Conservation (phyloP, 1,140 invertebrate species). For the Arctopsyche grandis region DNA sequence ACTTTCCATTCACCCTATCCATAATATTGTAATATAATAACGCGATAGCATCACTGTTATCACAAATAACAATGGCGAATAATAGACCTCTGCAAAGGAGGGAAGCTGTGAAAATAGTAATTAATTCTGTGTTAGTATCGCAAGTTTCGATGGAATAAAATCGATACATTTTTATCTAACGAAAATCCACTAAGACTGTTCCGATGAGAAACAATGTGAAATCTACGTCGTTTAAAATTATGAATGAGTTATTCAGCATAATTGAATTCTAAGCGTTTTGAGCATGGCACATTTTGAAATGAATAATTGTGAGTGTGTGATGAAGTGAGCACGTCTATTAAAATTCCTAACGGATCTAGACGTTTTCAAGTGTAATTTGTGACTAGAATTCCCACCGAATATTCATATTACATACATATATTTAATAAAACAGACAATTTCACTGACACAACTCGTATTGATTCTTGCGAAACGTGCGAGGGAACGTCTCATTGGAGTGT, state of each 20-base stretch:
- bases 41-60: conserved; percentile 9
- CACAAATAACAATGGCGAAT: conserved; percentile 15
- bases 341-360: neutral
- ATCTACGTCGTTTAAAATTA: no score
- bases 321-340: neutral
- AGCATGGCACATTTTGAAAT: no score
- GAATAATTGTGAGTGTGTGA: neutral
- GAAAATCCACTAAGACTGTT: no score
- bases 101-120: conserved; percentile 14
- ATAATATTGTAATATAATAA: neutral
- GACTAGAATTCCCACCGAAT: no score
- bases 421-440: no score
- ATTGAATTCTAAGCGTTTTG: no score
- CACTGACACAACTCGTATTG: no score
- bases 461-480: no score
- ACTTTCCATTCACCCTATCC: conserved; percentile 16
- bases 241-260: no score
- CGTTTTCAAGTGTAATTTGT: neutral
- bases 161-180: neutral
- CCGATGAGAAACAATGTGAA: no score
- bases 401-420: no score
- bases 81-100: neutral
- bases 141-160: neutral
- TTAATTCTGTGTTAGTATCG: neutral
- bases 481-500: no score